Evolutionary conservation across 1,140 invertebrate genomes (phyloP), one percentile per base, ranked within the genome.

Genomic region (Saccostrea glomerata): DNA sequence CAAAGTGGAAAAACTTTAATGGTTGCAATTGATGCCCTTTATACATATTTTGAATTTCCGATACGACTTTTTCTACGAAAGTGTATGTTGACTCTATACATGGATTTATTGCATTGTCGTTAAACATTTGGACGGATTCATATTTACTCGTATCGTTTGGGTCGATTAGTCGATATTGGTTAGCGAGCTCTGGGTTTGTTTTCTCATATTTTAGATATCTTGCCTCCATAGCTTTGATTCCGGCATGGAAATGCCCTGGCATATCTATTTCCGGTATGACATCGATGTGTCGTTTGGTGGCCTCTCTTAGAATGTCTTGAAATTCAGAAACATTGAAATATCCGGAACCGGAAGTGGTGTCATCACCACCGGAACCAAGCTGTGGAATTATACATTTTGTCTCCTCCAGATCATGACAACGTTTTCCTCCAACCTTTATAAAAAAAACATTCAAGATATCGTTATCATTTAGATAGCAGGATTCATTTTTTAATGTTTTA

Each of bases 261-360:
- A 93, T 92, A 83, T 94, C 94, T 60, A 94, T 87, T 90, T 95
- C 94, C 0, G 94, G 94, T n/a, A 94, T 93, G 17, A 94, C 92
- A 73, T 92, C 90, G 20, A 95, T 92, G 73, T 94, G 91, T 12
- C 85, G 87, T 9, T 85, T 40, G 4, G 87, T 88, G 15, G 94
- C 94, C 47, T 90, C 89, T 0, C 54, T n/a, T 6, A 95, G 87
- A 23, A 95, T 90, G 47, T 93, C 91, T 17, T 82, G 85, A 90
- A 93, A 94, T n/a, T 95, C 93, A 0, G 82, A 15, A 15, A 89
- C 82, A 0, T 90, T 91, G 25, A 91, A 93, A 82, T 86, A 94
- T 11, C 93, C 93, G 40, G 86, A 90, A 9, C 92, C 92, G 6
- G 89, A 88, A 55, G 90, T 89, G 40, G 82, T 90, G 25, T 66